These are phyloP conservation scores for Eremobia ochroleuca DNA, from an alignment of 2,888 invertebrate species.

Conservation along the genomic window DNA sequence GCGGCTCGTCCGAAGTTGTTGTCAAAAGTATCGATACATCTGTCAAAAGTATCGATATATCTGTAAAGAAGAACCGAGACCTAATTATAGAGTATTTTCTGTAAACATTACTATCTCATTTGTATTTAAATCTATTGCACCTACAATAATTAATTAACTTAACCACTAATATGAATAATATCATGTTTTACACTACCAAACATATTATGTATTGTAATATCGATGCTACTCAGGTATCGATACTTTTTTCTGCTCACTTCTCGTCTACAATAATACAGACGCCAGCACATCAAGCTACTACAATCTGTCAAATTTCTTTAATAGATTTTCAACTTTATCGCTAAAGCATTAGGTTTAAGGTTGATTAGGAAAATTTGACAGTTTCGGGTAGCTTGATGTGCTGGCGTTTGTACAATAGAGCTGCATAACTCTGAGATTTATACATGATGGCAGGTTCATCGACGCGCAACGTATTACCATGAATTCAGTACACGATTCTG, in stretches of 20 bases:
- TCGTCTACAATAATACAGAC: background rate
- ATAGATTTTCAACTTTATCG: no score
- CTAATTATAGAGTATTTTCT: background rate
- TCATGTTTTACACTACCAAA: background rate
- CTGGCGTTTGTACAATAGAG: no score
- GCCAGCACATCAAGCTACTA: no score
- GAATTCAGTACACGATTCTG: no score
- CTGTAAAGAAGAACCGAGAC: background rate
- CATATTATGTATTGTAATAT: background rate
- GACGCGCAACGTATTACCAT: no score
- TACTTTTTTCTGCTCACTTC: background rate
- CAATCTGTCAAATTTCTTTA: no score
- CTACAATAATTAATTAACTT: background rate
- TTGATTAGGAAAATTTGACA: no score
- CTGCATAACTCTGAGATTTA: background rate
- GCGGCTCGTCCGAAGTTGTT: constrained; percentile 17
- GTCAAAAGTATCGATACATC: background rate
- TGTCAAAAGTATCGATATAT: background rate
- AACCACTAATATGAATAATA: background rate
- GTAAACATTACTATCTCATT: background rate
- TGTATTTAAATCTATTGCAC: constrained; percentile 2
- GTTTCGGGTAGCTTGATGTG: no score
- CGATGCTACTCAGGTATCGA: background rate
- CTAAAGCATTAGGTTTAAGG: no score
- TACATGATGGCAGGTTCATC: background rate